Evolutionary conservation across 2,797 vertebrate genomes (phyloP).

Genomic region (Allenopithecus nigroviridis): DNA sequence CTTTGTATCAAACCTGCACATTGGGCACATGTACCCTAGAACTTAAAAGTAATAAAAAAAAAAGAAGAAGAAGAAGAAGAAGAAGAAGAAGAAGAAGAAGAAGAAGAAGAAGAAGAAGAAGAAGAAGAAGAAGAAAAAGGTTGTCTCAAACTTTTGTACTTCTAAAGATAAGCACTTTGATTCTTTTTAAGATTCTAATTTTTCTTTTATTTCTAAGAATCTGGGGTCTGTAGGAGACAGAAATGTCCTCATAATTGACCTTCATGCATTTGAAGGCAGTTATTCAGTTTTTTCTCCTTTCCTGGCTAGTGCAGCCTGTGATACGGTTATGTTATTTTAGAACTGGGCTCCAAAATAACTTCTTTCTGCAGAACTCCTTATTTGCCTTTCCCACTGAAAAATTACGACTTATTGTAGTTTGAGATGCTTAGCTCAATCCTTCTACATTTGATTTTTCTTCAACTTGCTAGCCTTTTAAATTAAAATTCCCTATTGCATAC

Average conservation of each 20-base stretch:
- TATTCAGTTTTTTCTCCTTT: constrained; percentile 33
- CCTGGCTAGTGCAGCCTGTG: not conserved
- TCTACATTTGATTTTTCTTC: not conserved
- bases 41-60: no score
- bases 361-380: not conserved
- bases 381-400: not conserved
- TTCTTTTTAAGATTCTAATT: constrained; percentile 17
- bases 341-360: not conserved
- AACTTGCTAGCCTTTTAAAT: not conserved
- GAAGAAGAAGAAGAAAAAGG: no score
- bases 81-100: no score
- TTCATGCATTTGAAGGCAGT: constrained; percentile 17
- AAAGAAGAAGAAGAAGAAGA: no score
- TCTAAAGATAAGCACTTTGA: not conserved
- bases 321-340: not conserved
- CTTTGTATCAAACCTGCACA: no score
- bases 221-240: not conserved
- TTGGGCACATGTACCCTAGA: no score
- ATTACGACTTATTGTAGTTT: not conserved
- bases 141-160: not conserved
- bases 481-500: not conserved
- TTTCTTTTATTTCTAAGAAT: not conserved
- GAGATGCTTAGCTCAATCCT: not conserved
- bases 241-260: not conserved
- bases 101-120: no score